These are phyloP conservation scores for Bovichtus diacanthus DNA, from an alignment of 2,797 vertebrate genomes.

Conservation along the genomic window DNA sequence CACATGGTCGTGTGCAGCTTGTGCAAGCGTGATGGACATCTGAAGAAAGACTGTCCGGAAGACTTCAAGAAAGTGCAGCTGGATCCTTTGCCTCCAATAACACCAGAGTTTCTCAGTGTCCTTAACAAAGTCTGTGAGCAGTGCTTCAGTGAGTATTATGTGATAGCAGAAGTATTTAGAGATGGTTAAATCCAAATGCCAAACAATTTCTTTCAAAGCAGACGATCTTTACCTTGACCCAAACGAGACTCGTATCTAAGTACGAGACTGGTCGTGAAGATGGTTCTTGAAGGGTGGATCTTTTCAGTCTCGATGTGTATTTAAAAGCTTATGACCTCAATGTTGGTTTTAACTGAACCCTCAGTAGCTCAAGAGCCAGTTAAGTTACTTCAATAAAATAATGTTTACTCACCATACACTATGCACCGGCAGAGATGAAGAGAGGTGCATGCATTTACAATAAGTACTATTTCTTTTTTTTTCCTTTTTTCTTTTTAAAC, in stretches of 20 bases:
- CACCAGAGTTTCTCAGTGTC: constrained; percentile 86
- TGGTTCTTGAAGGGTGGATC: too few species aligned
- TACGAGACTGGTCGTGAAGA: too few species aligned
- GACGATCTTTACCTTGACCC: too few species aligned
- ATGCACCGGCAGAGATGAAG: too few species aligned
- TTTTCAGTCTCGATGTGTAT: neutral
- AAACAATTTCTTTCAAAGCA: too few species aligned
- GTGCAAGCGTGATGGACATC: constrained; percentile 94
- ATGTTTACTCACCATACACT: too few species aligned
- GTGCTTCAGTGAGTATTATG: constrained; percentile 89
- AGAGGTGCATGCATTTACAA: neutral
- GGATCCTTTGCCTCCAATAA: constrained; percentile 88
- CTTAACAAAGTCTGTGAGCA: constrained; percentile 93
- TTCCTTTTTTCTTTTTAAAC: too few species aligned
- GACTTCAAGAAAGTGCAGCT: constrained; percentile 96
- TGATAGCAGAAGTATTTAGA: neutral
- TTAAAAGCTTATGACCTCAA: neutral
- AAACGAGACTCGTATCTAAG: too few species aligned
- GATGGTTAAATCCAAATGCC: too few species aligned
- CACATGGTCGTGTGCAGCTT: constrained; percentile 93
- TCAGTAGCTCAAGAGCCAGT: neutral
- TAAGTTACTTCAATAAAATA: neutral
- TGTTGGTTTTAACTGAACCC: neutral
- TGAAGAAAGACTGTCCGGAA: constrained; percentile 95
- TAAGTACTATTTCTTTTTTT: too few species aligned